phyloP scores from a whole-genome alignment of 2,888 invertebrate species.

The Aleiodes testaceus region DNA sequence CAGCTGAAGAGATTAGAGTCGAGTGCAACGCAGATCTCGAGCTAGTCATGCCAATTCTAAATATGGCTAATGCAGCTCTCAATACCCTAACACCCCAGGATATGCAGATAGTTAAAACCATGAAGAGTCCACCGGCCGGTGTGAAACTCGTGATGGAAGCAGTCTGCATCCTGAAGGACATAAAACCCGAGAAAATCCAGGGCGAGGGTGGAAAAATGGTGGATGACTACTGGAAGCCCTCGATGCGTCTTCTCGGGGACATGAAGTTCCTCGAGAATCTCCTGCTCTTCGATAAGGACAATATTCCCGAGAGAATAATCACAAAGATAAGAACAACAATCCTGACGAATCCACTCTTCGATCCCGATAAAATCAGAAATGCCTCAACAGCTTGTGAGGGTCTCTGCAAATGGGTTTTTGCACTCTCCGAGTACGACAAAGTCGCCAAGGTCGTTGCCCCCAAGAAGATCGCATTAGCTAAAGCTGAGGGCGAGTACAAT shows the following conservation, averaged over 20 bases:
- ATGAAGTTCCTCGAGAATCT: conserved; percentile 93
- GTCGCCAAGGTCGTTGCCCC: conserved; percentile 95
- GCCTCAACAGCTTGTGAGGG: conserved; percentile 94
- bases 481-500: conserved; percentile 87
- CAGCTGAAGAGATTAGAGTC: conserved; percentile 89
- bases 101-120: conserved; percentile 95
- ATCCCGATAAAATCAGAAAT: conserved; percentile 90
- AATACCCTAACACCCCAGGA: conserved; percentile 95
- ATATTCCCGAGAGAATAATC: conserved; percentile 89
- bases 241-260: conserved; percentile 90
- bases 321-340: conserved; percentile 87
- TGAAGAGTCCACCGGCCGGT: conserved; percentile 95
- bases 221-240: conserved; percentile 96
- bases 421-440: conserved; percentile 94
- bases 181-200: conserved; percentile 91
- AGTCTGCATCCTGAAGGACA: conserved; percentile 93
- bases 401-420: conserved; percentile 95
- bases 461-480: conserved; percentile 90
- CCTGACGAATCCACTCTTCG: conserved; percentile 89
- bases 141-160: conserved; percentile 96
- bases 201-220: conserved; percentile 85
- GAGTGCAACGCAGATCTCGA: conserved; percentile 95
- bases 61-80: conserved; percentile 88
- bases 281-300: conserved; percentile 93
- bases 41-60: conserved; percentile 92